Base-by-base conservation (phyloP, 2,888 invertebrate species). In the Piscicola geometra region DNA sequence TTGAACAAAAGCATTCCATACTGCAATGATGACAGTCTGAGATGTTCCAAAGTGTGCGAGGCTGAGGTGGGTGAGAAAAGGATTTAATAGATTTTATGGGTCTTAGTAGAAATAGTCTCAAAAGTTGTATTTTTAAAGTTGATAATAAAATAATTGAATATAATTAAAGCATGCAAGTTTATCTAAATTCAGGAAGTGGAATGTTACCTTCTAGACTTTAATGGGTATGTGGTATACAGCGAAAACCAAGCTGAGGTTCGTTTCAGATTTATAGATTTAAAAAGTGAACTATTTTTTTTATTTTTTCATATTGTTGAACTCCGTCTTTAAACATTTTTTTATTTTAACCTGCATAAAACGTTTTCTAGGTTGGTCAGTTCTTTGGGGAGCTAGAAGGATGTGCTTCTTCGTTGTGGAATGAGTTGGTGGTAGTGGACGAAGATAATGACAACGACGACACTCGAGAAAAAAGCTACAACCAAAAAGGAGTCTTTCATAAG, bases 191-290 rank as follows among this genome's bases (percentile, higher is more conserved):
- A 78, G 78, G 77, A 76, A 21, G 36, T 78, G 30, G 78, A 94
- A 83, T 96, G 95, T 85, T 96, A 94, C 84, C 91, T 96, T 50
- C 87, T 96, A 76, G 96, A 96, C 84, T 94, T 95, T 86, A 94
- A 93, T 84, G 96, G 95, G 21, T 96, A 94, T 85, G 91, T 95
- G 72, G 91, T 96, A 75, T 90, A 94, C 60, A 94, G 94, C 0
- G 93, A 94, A 85, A 91, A 91, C 80, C 88, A 89, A 52, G 90
- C 92, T 64, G 92, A 94, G 82, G 83, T 81, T 79, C 79, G 81
- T 25, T 67, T 30, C 25, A 30, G 15, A 28, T 28, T 41, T 71
- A 12, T 9, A 28, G 5, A 5, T 15, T 35, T 68, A 3, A 32
- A 33, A 32, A 68, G n/a, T 18, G n/a, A 56, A 15, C 3, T 3